These are phyloP conservation scores for Pangasius krempfi DNA, from an alignment of 2,797 vertebrate species.

Conservation along the genomic window DNA sequence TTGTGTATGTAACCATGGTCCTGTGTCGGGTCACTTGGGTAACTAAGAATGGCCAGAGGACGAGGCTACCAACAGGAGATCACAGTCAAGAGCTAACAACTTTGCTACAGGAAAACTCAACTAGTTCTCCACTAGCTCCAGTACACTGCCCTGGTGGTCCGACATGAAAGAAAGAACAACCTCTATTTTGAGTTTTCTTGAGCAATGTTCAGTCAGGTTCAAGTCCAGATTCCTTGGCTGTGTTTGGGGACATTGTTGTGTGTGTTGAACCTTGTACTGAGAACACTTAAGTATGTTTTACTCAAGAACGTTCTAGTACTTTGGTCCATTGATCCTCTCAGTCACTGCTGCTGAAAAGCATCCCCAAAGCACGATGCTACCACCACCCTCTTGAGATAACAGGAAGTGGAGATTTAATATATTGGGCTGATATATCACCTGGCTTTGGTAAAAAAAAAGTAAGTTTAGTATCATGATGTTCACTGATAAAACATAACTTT, in stretches of 20 bases:
- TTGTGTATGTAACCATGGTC: not conserved
- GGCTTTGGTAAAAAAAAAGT: not conserved
- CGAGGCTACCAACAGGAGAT: not conserved
- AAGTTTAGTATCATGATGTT: not conserved
- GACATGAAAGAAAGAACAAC: too few species aligned
- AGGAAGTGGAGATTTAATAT: not conserved
- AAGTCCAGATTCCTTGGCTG: not conserved
- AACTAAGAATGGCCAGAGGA: not conserved
- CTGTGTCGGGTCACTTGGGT: not conserved
- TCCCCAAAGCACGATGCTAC: not conserved
- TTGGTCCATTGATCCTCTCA: not conserved
- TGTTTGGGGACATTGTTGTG: not conserved
- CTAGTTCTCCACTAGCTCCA: too few species aligned
- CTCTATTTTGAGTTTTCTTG: too few species aligned
- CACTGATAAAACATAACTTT: not conserved
- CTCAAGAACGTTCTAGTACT: not conserved
- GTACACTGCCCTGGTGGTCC: too few species aligned
- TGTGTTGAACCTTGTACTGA: not conserved
- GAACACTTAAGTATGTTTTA: not conserved
- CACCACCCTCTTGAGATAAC: not conserved
- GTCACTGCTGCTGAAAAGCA: not conserved
- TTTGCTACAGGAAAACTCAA: too few species aligned
- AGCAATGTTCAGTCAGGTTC: not conserved
- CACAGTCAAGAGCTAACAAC: not conserved
- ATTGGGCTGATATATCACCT: not conserved